Evolutionary conservation across 2,888 invertebrate species (phyloP), one percentile per base, ranked within the genome.

Genomic region (Platycnemis pennipes): DNA sequence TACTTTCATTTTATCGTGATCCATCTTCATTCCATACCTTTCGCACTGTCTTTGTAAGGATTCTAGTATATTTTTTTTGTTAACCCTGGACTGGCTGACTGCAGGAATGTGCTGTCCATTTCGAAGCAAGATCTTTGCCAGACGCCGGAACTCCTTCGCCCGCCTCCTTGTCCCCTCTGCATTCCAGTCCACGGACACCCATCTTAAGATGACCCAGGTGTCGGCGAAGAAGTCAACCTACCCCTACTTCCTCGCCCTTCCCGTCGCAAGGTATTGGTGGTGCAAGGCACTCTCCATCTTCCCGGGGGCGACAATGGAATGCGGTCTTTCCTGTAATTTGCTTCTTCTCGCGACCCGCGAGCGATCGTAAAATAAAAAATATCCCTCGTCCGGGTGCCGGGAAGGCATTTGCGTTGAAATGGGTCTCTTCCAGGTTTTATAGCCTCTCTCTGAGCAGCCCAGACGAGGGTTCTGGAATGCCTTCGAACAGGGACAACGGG

Each of bases 301-400:
- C 31, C 37, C 77, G 37, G 77, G 77, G 11, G 0, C 37, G 11
- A 37, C 22, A 37, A 31, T 77, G 77, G 77, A 77, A 77, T 77
- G 77, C 77, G 77, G 77, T 77, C 77, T 77, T 77, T 77, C 77
- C 77, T 77, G 77, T 77, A 77, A 77, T 37, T 77, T 37, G 8
- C 77, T 77, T 77, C 77, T 8, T 37, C 63, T n/a, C 37, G 0
- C 77, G 31, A 37, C 37, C 13, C 31, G 77, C 11, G 4, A 1
- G 26, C 37, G 37, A 5, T 77, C 77, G 77, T 77, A 37, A 31
- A 31, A 56, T 19, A 49, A 63, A 3, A 63, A 16, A 77, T 77
- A 37, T 77, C 77, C 31, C 77, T 26, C 37, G 37, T 77, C 77
- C 77, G n/a, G 49, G 26, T 4, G 49, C n/a, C 31, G 13, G 37